phyloP scores from a whole-genome alignment of 1,140 invertebrate species.

The Xylocopa sonorina region DNA sequence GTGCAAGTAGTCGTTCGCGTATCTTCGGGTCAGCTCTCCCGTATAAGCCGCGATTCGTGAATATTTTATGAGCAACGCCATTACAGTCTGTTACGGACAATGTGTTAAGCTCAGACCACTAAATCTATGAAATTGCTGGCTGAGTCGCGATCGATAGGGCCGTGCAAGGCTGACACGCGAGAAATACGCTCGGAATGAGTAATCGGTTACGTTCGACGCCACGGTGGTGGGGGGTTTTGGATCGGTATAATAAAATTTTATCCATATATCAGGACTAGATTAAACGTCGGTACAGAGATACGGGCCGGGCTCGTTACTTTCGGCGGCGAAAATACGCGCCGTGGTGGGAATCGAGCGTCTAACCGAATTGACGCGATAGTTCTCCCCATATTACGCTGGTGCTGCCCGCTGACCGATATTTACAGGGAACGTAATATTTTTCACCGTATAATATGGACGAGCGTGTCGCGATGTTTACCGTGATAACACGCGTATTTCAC shows the following conservation, averaged over 20 bases:
- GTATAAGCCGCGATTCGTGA: slow-evolving; percentile 51
- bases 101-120: slow-evolving; percentile 55
- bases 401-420: slow-evolving; percentile 38
- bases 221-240: slow-evolving; percentile 29
- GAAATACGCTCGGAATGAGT: slow-evolving; percentile 44
- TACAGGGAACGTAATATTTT: slow-evolving; percentile 46
- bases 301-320: not conserved
- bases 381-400: slow-evolving; percentile 13
- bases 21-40: slow-evolving; percentile 37
- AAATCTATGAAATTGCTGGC: slow-evolving; percentile 63
- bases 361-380: not conserved
- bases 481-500: slow-evolving; percentile 41
- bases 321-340: slow-evolving; percentile 7
- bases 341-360: slow-evolving; percentile 17
- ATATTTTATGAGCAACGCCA: slow-evolving; percentile 58
- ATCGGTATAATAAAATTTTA: slow-evolving; percentile 61
- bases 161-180: slow-evolving; percentile 32
- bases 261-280: slow-evolving; percentile 47
- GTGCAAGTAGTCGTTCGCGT: slow-evolving; percentile 55
- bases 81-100: slow-evolving; percentile 57
- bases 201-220: slow-evolving; percentile 47
- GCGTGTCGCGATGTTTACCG: slow-evolving; percentile 26
- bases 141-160: slow-evolving; percentile 44
- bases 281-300: slow-evolving; percentile 43
- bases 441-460: slow-evolving; percentile 23